Evolutionary conservation across 2,797 vertebrate species (phyloP).

Genomic region (Epinephelus malabaricus): DNA sequence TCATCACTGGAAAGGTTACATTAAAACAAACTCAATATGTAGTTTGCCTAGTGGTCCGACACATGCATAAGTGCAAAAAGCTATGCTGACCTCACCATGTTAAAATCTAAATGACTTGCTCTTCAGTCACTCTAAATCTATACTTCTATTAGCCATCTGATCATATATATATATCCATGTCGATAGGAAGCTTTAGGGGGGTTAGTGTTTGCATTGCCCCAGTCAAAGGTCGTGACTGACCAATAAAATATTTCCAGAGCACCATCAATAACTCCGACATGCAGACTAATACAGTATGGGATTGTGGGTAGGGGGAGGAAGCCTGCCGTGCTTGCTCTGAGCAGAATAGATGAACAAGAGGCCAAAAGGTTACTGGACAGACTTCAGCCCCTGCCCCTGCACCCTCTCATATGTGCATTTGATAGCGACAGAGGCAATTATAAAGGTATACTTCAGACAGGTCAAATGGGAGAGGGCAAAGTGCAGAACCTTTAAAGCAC

Average conservation of each 20-base stretch:
- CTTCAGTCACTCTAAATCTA: constrained; percentile 66
- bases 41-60: constrained; percentile 44
- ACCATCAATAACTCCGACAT: constrained; percentile 87
- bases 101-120: constrained; percentile 70
- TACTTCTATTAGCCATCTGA: constrained; percentile 80
- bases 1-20: constrained; percentile 16
- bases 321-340: constrained; percentile 67
- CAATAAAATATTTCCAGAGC: constrained; percentile 86
- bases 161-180: constrained; percentile 66
- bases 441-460: constrained; percentile 89
- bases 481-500: constrained; percentile 86
- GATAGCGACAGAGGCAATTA: constrained; percentile 85
- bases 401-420: constrained; percentile 85
- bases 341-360: constrained; percentile 82
- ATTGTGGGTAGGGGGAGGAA: constrained; percentile 69
- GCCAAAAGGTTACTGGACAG: constrained; percentile 87
- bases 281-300: constrained; percentile 87
- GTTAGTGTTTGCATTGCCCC: constrained; percentile 82
- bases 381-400: constrained; percentile 73
- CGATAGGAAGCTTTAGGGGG: constrained; percentile 77
- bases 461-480: constrained; percentile 88
- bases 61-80: constrained; percentile 41
- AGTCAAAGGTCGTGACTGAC: constrained; percentile 86
- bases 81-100: constrained; percentile 60
- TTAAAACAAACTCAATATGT: constrained; percentile 34